Conservation (phyloP, 2,797 vertebrate genomes). For the Chrosomus eos region DNA sequence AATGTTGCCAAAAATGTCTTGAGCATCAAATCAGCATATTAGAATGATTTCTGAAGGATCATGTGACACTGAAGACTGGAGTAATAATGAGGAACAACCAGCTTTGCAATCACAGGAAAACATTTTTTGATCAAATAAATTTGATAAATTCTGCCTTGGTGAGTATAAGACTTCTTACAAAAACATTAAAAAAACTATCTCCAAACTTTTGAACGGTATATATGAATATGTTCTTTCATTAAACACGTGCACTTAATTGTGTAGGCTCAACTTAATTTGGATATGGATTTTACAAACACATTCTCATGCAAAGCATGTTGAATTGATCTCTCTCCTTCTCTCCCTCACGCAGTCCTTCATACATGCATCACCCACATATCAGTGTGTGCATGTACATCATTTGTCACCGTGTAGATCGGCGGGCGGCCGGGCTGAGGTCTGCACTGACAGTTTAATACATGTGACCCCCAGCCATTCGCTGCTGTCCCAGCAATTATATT, state of each 20-base stretch:
- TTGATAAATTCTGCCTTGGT: background rate
- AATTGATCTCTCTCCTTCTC: slow-evolving; percentile 10
- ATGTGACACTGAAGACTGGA: no score
- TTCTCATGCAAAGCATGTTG: slow-evolving; percentile 19
- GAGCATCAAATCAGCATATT: background rate
- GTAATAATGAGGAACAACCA: no score
- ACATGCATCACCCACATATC: slow-evolving; percentile 39
- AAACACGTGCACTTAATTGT: slow-evolving; percentile 30
- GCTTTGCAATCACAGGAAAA: no score
- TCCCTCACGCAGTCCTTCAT: background rate
- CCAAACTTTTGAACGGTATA: background rate
- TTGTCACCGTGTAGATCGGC: slow-evolving; percentile 39
- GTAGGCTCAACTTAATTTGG: slow-evolving; percentile 19
- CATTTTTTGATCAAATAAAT: background rate
- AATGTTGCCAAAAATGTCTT: no score
- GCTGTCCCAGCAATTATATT: slow-evolving; percentile 66
- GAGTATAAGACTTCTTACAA: background rate
- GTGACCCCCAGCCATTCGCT: slow-evolving; percentile 51
- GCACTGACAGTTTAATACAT: slow-evolving; percentile 61
- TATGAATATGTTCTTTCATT: background rate
- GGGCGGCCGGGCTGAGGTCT: slow-evolving; percentile 50
- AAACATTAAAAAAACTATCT: background rate
- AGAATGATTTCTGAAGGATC: no score
- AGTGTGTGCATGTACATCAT: slow-evolving; percentile 32
- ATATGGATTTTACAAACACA: slow-evolving; percentile 32